Base-by-base conservation (phyloP, 2,113 vertebrate species). In the Dipodomys ordii region DNA sequence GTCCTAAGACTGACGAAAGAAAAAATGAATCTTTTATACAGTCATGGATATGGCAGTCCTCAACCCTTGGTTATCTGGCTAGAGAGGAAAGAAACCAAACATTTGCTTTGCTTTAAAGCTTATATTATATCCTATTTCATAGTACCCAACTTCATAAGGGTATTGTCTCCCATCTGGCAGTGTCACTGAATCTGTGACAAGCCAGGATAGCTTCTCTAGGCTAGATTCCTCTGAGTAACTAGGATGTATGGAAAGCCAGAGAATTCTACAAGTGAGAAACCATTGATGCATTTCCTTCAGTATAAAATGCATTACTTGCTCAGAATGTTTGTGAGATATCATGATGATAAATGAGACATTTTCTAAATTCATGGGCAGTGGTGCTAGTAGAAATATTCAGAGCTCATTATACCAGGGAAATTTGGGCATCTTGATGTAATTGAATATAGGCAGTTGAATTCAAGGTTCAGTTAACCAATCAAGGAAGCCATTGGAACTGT, bases 401-500 rank as follows among this genome's bases (percentile, higher is more conserved):
- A 92, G 23, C 30, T 87, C 44, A n/a, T 88, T 83, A 53, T 32
- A 64, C 6, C 16, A 2, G 7, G 62, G 62, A 87, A 82, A 28
- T 91, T 71, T 79, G 18, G 20, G 72, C 84, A 91, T 53, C 87
- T 82, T 88, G 25, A 76, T 79, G 30, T 49, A 93, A 90, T 53
- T 32, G 49, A 80, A 81, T 16, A 12, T 53, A 49, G 35, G 85
- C 9, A 64, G 39, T 30, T 91, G 81, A 64, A 64, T 76, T 84
- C 87, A 93, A 95, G 22, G 1, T 62, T 82, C n/a, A 62, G 57
- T 79, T 71, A 91, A 88, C 74, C 64, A 74, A 53, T 79, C 87
- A 91, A 74, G 28, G 46, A 91, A 89, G 68, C 77, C 28, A 6
- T 77, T 86, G 76, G 27, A 68, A 83, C 53, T 87, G 3, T 93